These are phyloP conservation scores for Nixonia krombeini DNA, from an alignment of 1,140 invertebrate genomes.

Conservation along the genomic window DNA sequence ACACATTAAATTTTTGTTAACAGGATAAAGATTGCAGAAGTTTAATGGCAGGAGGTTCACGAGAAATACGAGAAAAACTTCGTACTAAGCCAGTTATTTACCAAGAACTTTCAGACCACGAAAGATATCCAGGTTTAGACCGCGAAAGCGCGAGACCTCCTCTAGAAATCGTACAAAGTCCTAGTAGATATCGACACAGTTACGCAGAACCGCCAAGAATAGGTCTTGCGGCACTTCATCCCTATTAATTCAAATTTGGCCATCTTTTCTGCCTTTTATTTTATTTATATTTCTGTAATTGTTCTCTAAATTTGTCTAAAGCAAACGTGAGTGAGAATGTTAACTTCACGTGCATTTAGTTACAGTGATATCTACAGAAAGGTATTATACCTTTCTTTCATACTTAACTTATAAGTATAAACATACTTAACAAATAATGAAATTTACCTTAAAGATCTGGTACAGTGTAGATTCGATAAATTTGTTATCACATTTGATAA, in stretches of 20 bases:
- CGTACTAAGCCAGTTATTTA: conserved; percentile 64
- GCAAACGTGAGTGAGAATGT: no score
- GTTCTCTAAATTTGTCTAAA: no score
- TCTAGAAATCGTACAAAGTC: conserved; percentile 62
- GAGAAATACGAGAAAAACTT: conserved; percentile 48
- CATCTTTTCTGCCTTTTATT: no score
- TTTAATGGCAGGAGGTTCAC: conserved; percentile 29
- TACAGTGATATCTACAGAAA: no score
- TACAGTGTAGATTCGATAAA: no score
- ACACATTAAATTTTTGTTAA: neutral
- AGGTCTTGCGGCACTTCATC: conserved; percentile 71
- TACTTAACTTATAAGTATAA: no score
- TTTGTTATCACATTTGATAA: no score
- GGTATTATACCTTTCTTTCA: no score
- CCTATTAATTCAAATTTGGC: conserved; percentile 59
- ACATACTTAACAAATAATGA: no score
- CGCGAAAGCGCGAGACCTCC: conserved; percentile 71
- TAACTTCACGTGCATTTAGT: no score
- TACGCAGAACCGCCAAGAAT: conserved; percentile 72
- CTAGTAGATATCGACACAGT: conserved; percentile 72
- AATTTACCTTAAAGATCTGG: no score
- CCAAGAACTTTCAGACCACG: conserved; percentile 72
- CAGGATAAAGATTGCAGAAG: conserved; percentile 57
- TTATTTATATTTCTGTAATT: no score
- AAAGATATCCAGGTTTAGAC: conserved; percentile 73